These are phyloP conservation scores for Gallinago undulata DNA, from an alignment of 2,113 vertebrate genomes.

Conservation along the genomic window DNA sequence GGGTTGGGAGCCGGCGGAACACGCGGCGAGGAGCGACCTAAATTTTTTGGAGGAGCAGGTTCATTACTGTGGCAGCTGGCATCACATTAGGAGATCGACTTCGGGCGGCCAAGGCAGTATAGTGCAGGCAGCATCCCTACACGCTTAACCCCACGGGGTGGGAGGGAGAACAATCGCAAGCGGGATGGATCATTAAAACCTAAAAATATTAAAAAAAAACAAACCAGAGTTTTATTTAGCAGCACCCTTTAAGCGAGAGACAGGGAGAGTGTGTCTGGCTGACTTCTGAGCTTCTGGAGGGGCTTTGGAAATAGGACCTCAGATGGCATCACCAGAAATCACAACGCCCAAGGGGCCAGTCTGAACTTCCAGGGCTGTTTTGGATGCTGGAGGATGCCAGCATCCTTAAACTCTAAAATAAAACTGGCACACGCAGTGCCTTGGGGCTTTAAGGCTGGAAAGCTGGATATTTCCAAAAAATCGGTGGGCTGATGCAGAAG, in stretches of 20 bases:
- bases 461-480: background rate
- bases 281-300: background rate
- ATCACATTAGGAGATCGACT: background rate
- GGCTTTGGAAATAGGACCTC: background rate
- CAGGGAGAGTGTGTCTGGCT: background rate
- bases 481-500: background rate
- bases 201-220: no score
- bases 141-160: background rate
- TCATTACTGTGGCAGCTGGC: constrained; percentile 32
- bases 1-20: background rate
- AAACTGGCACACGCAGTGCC: background rate
- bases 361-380: background rate
- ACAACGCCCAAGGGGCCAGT: background rate
- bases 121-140: background rate
- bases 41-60: constrained; percentile 9
- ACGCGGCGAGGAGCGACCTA: constrained; percentile 9
- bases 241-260: background rate
- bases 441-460: background rate
- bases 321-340: background rate
- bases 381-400: background rate
- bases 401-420: background rate
- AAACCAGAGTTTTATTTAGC: background rate
- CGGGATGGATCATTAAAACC: background rate
- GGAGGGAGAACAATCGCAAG: background rate
- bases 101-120: background rate